Evolutionary conservation across 2,113 vertebrate genomes (phyloP), one percentile per base, ranked within the genome.

Genomic region (Sitta europaea): DNA sequence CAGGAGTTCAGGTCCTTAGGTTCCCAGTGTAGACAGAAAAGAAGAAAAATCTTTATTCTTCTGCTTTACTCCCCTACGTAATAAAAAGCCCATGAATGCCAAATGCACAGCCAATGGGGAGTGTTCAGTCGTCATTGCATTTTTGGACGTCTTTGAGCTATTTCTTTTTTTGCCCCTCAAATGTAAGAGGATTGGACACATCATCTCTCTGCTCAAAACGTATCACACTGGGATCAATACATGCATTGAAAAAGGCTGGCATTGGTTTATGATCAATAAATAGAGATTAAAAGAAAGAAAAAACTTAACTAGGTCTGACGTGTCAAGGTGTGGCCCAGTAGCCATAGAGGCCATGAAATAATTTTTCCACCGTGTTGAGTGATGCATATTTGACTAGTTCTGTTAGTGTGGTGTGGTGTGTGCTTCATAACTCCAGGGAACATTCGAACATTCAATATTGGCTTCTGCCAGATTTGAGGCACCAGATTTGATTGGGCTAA

Each of bases 391-490:
- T 91, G 53, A 79, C 19, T 72, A 29, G 40, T 53, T 88, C 45
- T 82, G 29, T 88, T 79, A 68, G 38, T 9, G 53, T 90, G 58
- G 43, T 0, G 0, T 66, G 20, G 23, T 62, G 66, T 83, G 70
- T 76, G 42, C 78, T 90, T 88, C 59, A 9, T 90, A 90, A 73
- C 85, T 83, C 10, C 40, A 36, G 59, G 88, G 87, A 79, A 79
- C 12, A 2, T 81, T 88, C 72, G 67, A 5, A 57, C 31, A 50
- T 55, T 83, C 40, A 43, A 13, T 96, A 63, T 45, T 90, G 74
- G 74, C 80, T 82, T 77, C 92, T 91, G 70, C 58, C 35, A 51
- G 74, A 82, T 62, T 80, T 10, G 13, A 76, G 85, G 23, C 50
- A 86, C 40, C 5, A 33, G 27, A 31, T 91, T 80, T 92, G 47